Conservation (phyloP, 92 coral and sea anemone species). For the Palythoa grandiflora region DNA sequence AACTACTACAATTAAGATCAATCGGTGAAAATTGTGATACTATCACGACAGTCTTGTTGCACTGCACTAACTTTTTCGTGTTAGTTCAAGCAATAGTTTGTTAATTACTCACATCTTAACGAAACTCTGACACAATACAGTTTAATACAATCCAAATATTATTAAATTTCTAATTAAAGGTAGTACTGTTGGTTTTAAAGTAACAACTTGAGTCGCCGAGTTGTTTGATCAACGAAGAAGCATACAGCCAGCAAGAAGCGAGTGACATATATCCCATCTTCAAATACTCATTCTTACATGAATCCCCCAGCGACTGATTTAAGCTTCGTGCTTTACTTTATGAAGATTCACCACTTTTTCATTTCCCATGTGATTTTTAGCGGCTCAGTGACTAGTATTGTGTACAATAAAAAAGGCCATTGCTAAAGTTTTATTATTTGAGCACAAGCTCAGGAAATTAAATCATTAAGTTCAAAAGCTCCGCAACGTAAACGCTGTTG, state of each 20-base stretch:
- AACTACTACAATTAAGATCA: constrained; percentile 95
- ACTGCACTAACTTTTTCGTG: constrained; percentile 36
- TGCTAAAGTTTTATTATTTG: constrained; percentile 89
- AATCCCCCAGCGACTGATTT: constrained; percentile 9
- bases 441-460: constrained; percentile 96
- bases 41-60: constrained; percentile 34
- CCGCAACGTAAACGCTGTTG: constrained; percentile 69
- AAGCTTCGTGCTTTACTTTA: constrained; percentile 33
- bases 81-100: constrained; percentile 74
- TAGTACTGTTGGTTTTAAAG: constrained; percentile 65
- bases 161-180: constrained; percentile 66
- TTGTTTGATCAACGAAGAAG: neutral
- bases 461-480: constrained; percentile 92
- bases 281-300: neutral
- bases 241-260: neutral
- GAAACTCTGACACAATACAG: constrained; percentile 59
- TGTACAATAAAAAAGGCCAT: constrained; percentile 72
- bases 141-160: constrained; percentile 76
- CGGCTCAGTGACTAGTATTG: constrained; percentile 76
- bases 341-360: constrained; percentile 48
- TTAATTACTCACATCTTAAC: constrained; percentile 54
- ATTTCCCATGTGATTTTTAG: constrained; percentile 75
- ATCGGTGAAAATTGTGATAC: constrained; percentile 75
- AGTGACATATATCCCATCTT: neutral
- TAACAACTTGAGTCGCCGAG: constrained; percentile 57